Conservation (phyloP, 2,888 invertebrate species). For the Malthinus seriepunctatus region DNA sequence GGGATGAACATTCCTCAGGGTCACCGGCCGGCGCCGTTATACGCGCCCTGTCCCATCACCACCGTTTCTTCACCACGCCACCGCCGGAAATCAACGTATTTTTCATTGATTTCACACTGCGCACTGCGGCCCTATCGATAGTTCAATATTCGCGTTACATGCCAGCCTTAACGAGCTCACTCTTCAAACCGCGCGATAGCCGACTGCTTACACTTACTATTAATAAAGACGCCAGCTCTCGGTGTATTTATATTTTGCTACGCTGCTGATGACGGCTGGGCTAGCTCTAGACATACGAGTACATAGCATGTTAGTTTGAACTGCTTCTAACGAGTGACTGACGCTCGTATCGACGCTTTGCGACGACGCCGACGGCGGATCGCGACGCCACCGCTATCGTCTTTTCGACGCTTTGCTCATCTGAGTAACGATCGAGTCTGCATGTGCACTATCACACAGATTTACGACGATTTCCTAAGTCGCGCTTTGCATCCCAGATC, state of each 20-base stretch:
- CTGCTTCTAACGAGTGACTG: conserved; percentile 36
- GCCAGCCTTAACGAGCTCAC: conserved; percentile 34
- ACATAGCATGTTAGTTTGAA: conserved; percentile 32
- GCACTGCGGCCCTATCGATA: conserved; percentile 41
- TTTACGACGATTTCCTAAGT: conserved; percentile 30
- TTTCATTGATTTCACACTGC: conserved; percentile 48
- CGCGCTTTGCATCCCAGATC: conserved; percentile 25
- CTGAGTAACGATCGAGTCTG: conserved; percentile 30
- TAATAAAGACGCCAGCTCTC: conserved; percentile 36
- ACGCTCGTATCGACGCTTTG: conserved; percentile 37
- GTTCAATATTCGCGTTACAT: conserved; percentile 35
- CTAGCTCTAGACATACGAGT: conserved; percentile 22
- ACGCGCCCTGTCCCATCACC: conserved; percentile 48
- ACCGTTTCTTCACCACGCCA: conserved; percentile 36
- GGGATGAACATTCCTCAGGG: conserved; percentile 83
- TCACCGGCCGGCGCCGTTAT: conserved; percentile 54
- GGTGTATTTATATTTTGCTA: conserved; percentile 35
- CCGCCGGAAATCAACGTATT: conserved; percentile 36
- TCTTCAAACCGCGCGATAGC: conserved; percentile 28
- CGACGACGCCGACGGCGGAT: conserved; percentile 34
- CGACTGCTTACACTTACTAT: conserved; percentile 32
- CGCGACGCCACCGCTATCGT: conserved; percentile 23
- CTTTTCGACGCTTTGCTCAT: conserved; percentile 18
- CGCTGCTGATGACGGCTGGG: conserved; percentile 32
- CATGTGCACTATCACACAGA: conserved; percentile 31